Conservation (phyloP, 2,888 invertebrate genomes). For the Hydroisotoma schaefferi region DNA sequence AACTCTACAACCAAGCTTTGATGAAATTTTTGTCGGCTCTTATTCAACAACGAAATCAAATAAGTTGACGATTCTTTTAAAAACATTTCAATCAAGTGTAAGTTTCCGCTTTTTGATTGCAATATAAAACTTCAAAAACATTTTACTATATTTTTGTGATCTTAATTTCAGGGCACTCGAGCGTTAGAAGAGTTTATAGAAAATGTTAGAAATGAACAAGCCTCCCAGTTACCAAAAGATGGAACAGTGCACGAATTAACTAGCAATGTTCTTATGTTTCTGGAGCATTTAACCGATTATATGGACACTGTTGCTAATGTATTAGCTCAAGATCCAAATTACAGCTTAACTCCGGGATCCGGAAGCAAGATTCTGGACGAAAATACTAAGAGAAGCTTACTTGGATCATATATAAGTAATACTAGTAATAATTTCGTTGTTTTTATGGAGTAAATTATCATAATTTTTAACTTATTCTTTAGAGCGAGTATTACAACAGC, state of each 20-base stretch:
- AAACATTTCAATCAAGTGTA: slow-evolving; percentile 41
- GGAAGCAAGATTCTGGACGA: slow-evolving; percentile 49
- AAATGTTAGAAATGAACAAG: slow-evolving; percentile 72
- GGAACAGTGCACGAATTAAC: slow-evolving; percentile 97
- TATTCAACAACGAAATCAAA: slow-evolving; percentile 63
- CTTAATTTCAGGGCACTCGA: slow-evolving; percentile 68
- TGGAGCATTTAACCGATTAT: slow-evolving; percentile 79
- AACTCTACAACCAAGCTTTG: slow-evolving; percentile 73
- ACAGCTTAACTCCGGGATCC: slow-evolving; percentile 52
- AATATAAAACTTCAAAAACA: background rate
- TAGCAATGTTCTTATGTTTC: slow-evolving; percentile 86
- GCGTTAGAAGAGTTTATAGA: slow-evolving; percentile 91
- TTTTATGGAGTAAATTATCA: slow-evolving; percentile 4
- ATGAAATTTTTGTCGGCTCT: slow-evolving; percentile 70
- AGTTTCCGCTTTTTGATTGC: background rate
- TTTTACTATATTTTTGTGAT: slow-evolving; percentile 16
- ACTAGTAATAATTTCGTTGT: background rate
- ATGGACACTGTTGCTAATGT: slow-evolving; percentile 71
- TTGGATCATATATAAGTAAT: slow-evolving; percentile 77
- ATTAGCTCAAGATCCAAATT: slow-evolving; percentile 58
- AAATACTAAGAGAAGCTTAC: slow-evolving; percentile 63
- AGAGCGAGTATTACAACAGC: slow-evolving; percentile 78
- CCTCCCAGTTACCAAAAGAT: slow-evolving; percentile 84
- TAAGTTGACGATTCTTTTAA: slow-evolving; percentile 42
- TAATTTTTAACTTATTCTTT: slow-evolving; percentile 13